Evolutionary conservation across 2,888 invertebrate species (phyloP).

Genomic region (Rhaphigaster nebulosa): DNA sequence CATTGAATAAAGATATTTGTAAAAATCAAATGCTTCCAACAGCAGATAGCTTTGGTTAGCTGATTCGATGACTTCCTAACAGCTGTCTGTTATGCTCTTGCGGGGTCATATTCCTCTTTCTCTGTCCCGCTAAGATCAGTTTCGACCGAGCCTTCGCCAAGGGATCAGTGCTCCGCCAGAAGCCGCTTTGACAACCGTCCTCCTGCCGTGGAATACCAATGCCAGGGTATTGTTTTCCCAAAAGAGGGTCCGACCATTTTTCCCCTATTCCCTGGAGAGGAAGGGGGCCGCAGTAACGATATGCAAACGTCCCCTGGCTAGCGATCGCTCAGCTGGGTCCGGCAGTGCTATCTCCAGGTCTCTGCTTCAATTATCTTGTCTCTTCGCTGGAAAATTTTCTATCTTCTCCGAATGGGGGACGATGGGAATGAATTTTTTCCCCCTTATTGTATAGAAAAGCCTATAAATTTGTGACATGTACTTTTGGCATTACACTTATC

Average conservation of each 20-base stretch:
- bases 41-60: neutral
- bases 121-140: neutral
- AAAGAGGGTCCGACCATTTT: slow-evolving; percentile 46
- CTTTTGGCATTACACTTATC: too few relatives aligned
- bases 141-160: neutral
- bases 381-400: neutral
- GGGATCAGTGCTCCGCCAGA: neutral
- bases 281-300: neutral
- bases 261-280: neutral
- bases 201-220: slow-evolving; percentile 32
- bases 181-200: neutral
- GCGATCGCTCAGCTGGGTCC: slow-evolving; percentile 31
- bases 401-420: neutral
- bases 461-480: too few relatives aligned
- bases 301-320: slow-evolving; percentile 17
- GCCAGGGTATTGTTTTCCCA: slow-evolving; percentile 11
- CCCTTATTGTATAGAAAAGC: too few relatives aligned
- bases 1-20: neutral
- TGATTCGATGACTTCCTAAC: neutral
- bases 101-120: neutral
- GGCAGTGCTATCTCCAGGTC: neutral
- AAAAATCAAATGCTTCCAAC: neutral
- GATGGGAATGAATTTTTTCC: neutral
- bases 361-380: slow-evolving; percentile 17
- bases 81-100: too few relatives aligned